Base-by-base conservation (phyloP, 2,888 invertebrate genomes). In the Margaritifera margaritifera region DNA sequence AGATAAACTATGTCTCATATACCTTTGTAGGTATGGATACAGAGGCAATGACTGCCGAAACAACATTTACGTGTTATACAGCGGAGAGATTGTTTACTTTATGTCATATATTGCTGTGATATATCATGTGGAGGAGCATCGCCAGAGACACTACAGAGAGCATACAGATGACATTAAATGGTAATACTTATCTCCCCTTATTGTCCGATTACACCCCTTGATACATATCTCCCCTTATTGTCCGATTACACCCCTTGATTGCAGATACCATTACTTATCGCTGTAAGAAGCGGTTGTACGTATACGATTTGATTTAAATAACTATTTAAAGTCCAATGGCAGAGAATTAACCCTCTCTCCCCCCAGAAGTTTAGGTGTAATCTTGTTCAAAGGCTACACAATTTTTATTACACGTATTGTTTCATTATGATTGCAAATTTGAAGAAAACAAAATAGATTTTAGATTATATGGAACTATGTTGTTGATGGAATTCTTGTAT, bases 141-240 rank as follows among this genome's bases (percentile, higher is more conserved):
- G 68, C n/a, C 89, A 89, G 66, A 72, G 86, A 31, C 87, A 88
- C 69, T 89, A 88, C 72, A 79, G 78, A 63, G 89, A 88, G 66
- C 89, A 89, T 74, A 86, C 84, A 0, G 84, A 84, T 51, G 84
- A 85, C 53, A 82, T 88, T 52, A 85, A 83, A 67, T 80, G 87
- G 88, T 87, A 65, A 67, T n/a, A n/a, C 25, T 11, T 56, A 42
- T 22, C 24, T 22, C 11, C 15, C 42, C 15, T 42, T 42, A n/a
- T 2, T 3, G 1, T 42, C 42, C 15, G 42, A 24, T 25, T 25
- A 57, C 4, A 22, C n/a, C 24, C 18, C 25, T 57, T 25, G 19
- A 6, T 25, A n/a, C 25, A 5, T 56, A 42, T 22, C 24, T 22
- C 11, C 15, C 42, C 15, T 42, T 42, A n/a, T 2, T 3, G 1